Base-by-base conservation (phyloP, 2,113 vertebrate genomes). In the Silurus glanis region DNA sequence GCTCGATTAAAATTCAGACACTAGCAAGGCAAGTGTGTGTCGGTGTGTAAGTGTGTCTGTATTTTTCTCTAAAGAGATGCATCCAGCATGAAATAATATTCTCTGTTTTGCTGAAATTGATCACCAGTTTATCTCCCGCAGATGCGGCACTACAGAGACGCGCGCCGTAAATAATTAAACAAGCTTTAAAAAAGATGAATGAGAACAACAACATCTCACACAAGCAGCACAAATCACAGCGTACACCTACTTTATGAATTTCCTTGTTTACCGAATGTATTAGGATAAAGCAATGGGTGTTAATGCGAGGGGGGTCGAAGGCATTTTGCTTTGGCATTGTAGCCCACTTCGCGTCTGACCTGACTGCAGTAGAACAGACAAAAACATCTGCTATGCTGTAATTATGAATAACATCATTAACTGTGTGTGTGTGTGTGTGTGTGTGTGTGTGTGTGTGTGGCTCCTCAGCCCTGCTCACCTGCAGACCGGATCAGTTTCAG, bases 401-500 rank as follows among this genome's bases (percentile, higher is more conserved):
- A 55, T 85, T 78, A 53, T 49, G 55, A 62, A 14, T 9, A 78
- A 62, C 12, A 37, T 79, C 10, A 79, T 56, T 16, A 47, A n/a
- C 47, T 19, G 56, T 80, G 16, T 45, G 56, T 86, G 85, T 83
- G 59, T 76, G 69, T 51, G 19, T 86, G 80, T 78, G 23, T 67
- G 86, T 69, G 86, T 69, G 83, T 67, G 69, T 58, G 83, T 58
- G 58, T 76, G 66, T 59, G 0, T 88, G 17, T 66, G 37, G 84
- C 83, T 51, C 21, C 21, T 37, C 92, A 98, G 97, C 96, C 23
- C 87, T 97, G 90, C 95, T 97, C 80, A 97, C 97, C 14, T 99
- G 98, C 90, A 94, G 89, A 19, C 97, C 96, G 0, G 97, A 99
- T 85, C 96, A 99, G 90, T 99, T 99, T 93, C 98, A 96, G 92